These are phyloP conservation scores for Plebejus argus DNA, from an alignment of 2,888 invertebrate genomes.

Conservation along the genomic window DNA sequence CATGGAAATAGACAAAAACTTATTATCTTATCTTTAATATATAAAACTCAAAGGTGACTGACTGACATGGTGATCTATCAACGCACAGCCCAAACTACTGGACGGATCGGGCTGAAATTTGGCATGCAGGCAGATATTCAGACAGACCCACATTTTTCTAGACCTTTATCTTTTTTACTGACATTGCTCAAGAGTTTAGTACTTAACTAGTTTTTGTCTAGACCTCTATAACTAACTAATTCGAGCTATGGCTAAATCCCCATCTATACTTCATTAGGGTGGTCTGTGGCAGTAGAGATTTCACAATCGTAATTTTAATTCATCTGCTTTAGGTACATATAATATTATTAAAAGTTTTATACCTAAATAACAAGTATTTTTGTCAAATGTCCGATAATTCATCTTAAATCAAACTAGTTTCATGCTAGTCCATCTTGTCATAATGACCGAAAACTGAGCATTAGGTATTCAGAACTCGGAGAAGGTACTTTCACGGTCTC, in stretches of 20 bases:
- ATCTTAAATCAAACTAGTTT: not conserved
- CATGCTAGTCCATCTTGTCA: not conserved
- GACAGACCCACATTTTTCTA: not conserved
- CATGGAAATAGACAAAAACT: slow-evolving; percentile 13
- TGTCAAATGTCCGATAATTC: not conserved
- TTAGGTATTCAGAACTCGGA: slow-evolving; percentile 11
- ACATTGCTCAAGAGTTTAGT: not conserved
- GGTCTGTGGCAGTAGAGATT: not conserved
- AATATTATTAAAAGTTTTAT: no score
- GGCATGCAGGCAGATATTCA: no score
- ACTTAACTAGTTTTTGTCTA: not conserved
- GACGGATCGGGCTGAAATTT: no score
- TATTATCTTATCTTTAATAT: not conserved
- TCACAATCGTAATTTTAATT: not conserved
- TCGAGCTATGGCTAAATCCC: not conserved
- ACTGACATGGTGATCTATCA: no score
- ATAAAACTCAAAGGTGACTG: no score
- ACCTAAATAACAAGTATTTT: no score
- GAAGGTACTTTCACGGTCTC: not conserved
- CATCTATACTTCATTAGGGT: no score
- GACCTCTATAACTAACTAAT: not conserved
- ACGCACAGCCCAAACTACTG: no score
- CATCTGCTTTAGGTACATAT: no score
- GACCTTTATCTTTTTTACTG: not conserved
- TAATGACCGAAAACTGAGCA: not conserved